Conservation (phyloP, 2,888 invertebrate genomes). For the Microplitis manilae region DNA sequence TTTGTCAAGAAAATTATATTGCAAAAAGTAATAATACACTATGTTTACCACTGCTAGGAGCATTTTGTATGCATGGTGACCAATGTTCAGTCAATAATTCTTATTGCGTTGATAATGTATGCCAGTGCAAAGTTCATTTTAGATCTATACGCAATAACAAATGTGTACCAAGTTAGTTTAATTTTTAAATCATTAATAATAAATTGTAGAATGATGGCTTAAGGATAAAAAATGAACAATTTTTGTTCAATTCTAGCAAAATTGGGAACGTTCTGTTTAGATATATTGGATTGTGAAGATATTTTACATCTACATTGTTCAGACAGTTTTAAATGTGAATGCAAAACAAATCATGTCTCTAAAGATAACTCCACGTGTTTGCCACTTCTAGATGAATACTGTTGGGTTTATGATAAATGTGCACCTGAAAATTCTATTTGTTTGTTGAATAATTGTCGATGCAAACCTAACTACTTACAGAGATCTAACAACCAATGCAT, state of each 20-base stretch:
- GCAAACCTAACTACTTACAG: neutral
- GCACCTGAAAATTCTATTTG: neutral
- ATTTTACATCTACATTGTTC: neutral
- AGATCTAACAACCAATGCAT: neutral
- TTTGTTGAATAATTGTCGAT: neutral
- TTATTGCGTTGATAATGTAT: neutral
- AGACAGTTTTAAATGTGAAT: neutral
- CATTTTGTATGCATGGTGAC: neutral
- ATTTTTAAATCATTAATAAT: neutral
- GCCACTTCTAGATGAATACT: neutral
- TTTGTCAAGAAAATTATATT: neutral
- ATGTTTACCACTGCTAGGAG: neutral
- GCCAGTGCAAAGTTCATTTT: neutral
- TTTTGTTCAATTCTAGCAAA: neutral
- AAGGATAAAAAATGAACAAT: neutral
- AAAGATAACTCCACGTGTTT: neutral
- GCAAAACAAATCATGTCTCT: neutral
- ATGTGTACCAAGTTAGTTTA: neutral
- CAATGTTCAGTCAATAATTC: neutral
- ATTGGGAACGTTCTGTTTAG: neutral
- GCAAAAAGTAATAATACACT: neutral
- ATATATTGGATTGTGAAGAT: neutral
- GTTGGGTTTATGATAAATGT: neutral
- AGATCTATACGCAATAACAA: neutral
- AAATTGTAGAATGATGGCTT: neutral